Evolutionary conservation across 2,797 vertebrate genomes (phyloP).

Genomic region (Xyrichtys novacula): DNA sequence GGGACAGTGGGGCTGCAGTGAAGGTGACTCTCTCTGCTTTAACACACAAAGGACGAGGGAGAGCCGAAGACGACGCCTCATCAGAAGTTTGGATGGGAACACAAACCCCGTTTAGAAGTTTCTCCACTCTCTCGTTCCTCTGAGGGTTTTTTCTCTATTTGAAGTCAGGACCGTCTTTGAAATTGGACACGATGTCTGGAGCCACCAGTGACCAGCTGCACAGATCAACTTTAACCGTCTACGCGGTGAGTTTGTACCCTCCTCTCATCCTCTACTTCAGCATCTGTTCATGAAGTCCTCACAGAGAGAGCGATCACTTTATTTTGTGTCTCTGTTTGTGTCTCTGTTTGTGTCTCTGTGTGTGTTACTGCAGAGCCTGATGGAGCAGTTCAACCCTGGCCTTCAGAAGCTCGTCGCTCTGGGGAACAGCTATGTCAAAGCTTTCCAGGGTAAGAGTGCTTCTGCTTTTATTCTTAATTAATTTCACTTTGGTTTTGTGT

Average conservation of each 20-base stretch:
- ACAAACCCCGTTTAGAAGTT: slow-evolving; percentile 8
- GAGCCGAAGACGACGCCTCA: background rate
- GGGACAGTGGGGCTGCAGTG: slow-evolving; percentile 25
- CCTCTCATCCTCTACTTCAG: background rate
- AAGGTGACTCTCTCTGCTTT: slow-evolving; percentile 53
- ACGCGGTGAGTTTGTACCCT: slow-evolving; percentile 72
- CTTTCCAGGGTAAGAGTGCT: slow-evolving; percentile 90
- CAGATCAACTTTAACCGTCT: slow-evolving; percentile 82
- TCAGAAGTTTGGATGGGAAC: slow-evolving; percentile 45
- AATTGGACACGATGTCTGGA: slow-evolving; percentile 78
- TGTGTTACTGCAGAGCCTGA: slow-evolving; percentile 86
- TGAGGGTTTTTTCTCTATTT: slow-evolving; percentile 6
- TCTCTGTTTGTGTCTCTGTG: slow-evolving; percentile 12
- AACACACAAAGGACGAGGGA: slow-evolving; percentile 24
- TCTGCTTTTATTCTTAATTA: too few species aligned
- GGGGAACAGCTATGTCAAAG: slow-evolving; percentile 93
- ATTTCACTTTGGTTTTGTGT: too few species aligned
- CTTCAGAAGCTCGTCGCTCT: slow-evolving; percentile 93
- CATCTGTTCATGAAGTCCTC: background rate
- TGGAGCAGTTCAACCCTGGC: slow-evolving; percentile 95
- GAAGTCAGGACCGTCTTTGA: slow-evolving; percentile 19
- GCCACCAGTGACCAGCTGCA: slow-evolving; percentile 84
- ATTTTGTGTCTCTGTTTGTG: background rate
- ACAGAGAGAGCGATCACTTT: too few species aligned
- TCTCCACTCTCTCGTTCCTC: slow-evolving; percentile 14